Conservation (phyloP, 2,797 vertebrate species). For the Trachurus trachurus region DNA sequence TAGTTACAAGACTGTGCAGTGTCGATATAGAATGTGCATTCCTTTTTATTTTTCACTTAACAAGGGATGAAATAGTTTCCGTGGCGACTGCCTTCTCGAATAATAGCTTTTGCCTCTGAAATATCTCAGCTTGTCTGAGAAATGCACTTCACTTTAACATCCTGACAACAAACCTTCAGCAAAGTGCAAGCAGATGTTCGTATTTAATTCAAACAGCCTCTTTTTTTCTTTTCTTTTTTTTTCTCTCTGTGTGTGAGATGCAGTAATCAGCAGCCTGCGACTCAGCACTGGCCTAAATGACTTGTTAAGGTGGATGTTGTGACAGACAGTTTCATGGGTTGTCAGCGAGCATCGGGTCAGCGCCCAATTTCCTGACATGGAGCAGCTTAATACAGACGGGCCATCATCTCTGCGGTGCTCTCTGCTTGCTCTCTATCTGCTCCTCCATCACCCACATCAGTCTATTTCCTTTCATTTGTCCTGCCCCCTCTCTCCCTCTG, state of each 20-base stretch:
- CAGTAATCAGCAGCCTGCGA: neutral
- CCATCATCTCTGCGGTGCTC: slow-evolving; percentile 50
- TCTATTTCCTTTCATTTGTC: slow-evolving; percentile 67
- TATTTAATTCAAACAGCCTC: neutral
- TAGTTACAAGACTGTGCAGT: neutral
- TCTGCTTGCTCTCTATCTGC: slow-evolving; percentile 53
- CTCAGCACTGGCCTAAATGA: slow-evolving; percentile 21
- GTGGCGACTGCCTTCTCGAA: neutral
- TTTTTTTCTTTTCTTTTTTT: neutral
- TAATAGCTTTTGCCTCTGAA: neutral
- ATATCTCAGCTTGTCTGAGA: neutral
- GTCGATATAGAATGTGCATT: neutral
- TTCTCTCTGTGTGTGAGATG: too few relatives aligned
- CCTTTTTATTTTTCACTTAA: too few relatives aligned
- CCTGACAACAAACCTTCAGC: too few relatives aligned
- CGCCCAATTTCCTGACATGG: slow-evolving; percentile 69
- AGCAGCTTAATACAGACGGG: slow-evolving; percentile 62
- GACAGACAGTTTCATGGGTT: slow-evolving; percentile 46
- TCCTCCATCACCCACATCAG: slow-evolving; percentile 59
- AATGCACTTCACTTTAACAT: neutral
- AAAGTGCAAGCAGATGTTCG: neutral
- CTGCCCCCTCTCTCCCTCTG: slow-evolving; percentile 20
- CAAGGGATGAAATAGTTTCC: neutral
- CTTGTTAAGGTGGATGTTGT: slow-evolving; percentile 42
- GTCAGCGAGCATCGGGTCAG: slow-evolving; percentile 54